phyloP scores from a whole-genome alignment of 2,113 vertebrate genomes.

The Pachyramphus minor region DNA sequence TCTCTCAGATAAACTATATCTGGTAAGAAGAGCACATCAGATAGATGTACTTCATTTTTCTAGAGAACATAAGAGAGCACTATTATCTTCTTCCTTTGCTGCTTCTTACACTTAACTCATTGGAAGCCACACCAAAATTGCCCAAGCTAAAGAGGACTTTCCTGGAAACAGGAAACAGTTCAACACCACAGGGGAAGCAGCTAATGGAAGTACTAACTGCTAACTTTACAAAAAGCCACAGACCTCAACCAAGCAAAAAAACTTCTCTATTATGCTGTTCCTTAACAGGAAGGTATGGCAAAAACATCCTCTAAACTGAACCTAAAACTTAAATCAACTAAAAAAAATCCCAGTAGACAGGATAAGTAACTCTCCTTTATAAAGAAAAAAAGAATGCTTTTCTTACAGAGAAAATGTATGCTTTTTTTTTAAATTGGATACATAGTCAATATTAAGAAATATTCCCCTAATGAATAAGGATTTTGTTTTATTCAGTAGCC shows the following conservation, averaged over 20 bases:
- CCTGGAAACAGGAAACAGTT: not conserved
- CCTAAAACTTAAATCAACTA: not conserved
- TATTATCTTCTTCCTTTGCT: not conserved
- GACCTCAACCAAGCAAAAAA: not conserved
- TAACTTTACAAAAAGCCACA: not conserved
- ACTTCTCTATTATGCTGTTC: fast-evolving
- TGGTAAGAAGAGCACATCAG: not conserved
- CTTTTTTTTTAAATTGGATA: not conserved
- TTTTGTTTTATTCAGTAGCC: not conserved
- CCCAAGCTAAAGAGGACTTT: not conserved
- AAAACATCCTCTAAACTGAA: not conserved
- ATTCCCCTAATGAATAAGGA: not conserved
- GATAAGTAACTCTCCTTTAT: not conserved
- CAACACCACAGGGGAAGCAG: not conserved
- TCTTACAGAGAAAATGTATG: not conserved
- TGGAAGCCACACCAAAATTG: not conserved
- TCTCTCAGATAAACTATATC: not conserved
- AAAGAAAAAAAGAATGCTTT: not conserved
- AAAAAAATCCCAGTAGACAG: not conserved
- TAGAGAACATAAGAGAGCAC: not conserved
- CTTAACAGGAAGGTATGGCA: not conserved
- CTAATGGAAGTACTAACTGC: not conserved
- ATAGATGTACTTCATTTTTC: not conserved
- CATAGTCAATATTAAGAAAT: not conserved
- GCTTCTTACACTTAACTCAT: not conserved